Evolutionary conservation across 2,113 vertebrate species (phyloP).

Genomic region (Pangasianodon hypophthalmus): DNA sequence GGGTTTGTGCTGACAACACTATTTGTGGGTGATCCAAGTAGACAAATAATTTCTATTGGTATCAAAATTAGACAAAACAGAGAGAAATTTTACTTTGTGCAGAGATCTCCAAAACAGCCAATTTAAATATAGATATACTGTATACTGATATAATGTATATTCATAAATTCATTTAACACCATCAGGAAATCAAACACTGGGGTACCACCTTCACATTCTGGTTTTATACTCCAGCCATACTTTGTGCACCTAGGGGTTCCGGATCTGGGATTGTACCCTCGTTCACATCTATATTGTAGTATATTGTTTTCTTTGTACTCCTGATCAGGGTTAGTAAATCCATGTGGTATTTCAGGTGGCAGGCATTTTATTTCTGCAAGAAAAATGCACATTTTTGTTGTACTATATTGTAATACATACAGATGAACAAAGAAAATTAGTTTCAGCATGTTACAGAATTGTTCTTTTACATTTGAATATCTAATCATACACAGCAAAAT

Average conservation of each 20-base stretch:
- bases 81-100: background rate
- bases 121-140: background rate
- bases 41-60: slow-evolving; percentile 53
- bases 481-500: background rate
- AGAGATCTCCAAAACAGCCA: background rate
- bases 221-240: slow-evolving; percentile 59
- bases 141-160: too few relatives aligned
- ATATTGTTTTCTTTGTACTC: slow-evolving; percentile 48
- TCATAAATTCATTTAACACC: background rate
- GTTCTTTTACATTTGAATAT: background rate
- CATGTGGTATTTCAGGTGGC: slow-evolving; percentile 23
- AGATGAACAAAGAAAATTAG: background rate
- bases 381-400: background rate
- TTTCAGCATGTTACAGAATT: background rate
- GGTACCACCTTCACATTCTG: slow-evolving; percentile 64
- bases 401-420: background rate
- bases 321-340: accelerated
- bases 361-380: slow-evolving; percentile 59
- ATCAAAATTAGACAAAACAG: slow-evolving; percentile 2
- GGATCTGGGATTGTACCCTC: background rate
- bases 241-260: slow-evolving; percentile 55
- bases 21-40: accelerated
- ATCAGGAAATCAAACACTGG: background rate
- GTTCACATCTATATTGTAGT: slow-evolving; percentile 21
- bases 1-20: slow-evolving; percentile 47